phyloP scores from a whole-genome alignment of 2,797 vertebrate species.

The Psittacula echo region DNA sequence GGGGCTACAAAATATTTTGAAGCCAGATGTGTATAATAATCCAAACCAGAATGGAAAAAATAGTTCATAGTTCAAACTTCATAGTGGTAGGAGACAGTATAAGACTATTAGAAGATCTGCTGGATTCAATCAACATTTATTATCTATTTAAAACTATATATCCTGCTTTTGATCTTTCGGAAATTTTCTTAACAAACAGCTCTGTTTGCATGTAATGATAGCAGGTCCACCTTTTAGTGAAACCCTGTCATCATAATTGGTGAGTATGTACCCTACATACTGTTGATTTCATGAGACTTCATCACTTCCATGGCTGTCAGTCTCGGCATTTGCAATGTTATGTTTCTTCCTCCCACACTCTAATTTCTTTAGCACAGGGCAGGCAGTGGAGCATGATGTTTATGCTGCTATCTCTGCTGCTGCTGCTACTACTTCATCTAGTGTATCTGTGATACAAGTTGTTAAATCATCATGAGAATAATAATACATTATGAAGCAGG shows the following conservation, averaged over 20 bases:
- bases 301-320: constrained; percentile 23
- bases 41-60: background rate
- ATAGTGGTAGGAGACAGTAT: background rate
- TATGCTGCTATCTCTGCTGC: constrained; percentile 32
- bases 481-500: background rate
- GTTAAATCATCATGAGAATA: background rate
- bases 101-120: background rate
- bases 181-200: background rate
- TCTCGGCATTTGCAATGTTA: background rate
- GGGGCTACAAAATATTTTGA: background rate
- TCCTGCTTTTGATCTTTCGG: background rate
- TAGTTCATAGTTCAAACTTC: background rate
- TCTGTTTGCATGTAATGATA: background rate
- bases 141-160: background rate
- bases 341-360: constrained; percentile 10
- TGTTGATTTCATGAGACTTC: constrained; percentile 34
- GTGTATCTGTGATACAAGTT: background rate
- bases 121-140: background rate
- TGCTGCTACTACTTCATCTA: background rate
- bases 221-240: background rate
- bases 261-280: background rate
- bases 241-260: background rate
- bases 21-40: background rate
- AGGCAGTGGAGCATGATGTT: constrained; percentile 44
- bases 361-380: constrained; percentile 19